Evolutionary conservation across 1,140 invertebrate species (phyloP).

Genomic region (Gryllus bimaculatus): DNA sequence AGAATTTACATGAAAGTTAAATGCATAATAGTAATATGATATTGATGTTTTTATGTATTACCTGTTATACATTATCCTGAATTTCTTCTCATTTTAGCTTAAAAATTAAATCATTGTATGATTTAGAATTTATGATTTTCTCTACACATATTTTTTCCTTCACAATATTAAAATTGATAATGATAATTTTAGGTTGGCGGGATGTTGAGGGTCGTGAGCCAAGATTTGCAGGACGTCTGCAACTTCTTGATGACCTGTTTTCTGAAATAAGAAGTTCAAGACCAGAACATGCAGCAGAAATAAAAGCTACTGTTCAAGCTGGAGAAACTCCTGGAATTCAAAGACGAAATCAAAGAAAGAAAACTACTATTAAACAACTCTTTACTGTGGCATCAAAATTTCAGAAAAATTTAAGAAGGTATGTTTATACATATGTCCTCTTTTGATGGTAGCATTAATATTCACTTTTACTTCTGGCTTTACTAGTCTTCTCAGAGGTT

Average conservation of each 20-base stretch:
- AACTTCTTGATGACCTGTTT: slow-evolving; percentile 66
- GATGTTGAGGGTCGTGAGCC: slow-evolving; percentile 61
- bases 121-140: too few relatives aligned
- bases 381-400: slow-evolving; percentile 92
- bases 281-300: slow-evolving; percentile 46
- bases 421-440: slow-evolving; percentile 21
- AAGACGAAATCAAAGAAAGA: slow-evolving; percentile 62
- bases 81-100: too few relatives aligned
- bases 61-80: too few relatives aligned
- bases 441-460: not conserved
- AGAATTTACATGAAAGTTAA: too few relatives aligned
- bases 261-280: slow-evolving; percentile 54
- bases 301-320: slow-evolving; percentile 27
- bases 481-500: too few relatives aligned
- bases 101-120: too few relatives aligned
- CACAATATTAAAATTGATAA: too few relatives aligned
- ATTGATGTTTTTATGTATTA: too few relatives aligned
- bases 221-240: slow-evolving; percentile 56
- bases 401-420: slow-evolving; percentile 83
- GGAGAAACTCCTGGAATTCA: slow-evolving; percentile 48
- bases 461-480: too few relatives aligned
- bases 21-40: too few relatives aligned
- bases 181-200: slow-evolving; percentile 53
- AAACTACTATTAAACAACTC: slow-evolving; percentile 86
- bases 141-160: too few relatives aligned